Base-by-base conservation (phyloP, 2,797 vertebrate genomes). In the Chelon labrosus region DNA sequence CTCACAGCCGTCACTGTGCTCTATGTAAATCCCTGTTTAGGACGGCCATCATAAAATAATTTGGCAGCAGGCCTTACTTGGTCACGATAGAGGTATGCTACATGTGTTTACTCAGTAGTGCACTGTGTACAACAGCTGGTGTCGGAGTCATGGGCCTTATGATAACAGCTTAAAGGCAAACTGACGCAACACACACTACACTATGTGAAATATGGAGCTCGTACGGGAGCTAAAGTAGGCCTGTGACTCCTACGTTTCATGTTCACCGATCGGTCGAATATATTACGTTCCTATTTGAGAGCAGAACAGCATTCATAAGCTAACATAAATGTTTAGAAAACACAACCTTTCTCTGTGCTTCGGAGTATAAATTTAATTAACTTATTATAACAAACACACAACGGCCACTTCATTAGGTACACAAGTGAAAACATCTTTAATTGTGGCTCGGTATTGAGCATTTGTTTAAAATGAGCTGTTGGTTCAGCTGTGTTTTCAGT, bases 71-170 rank as follows among this genome's bases (percentile, higher is more conserved):
- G 80, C 89, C 90, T 90, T 89, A 88, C 88, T 91, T 90, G 89
- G 89, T 90, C 88, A 91, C 57, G 83, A 74, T 80, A 46, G 84
- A 85, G 77, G 82, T 78, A 84, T 85, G 88, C 81, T 90, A 80
- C 80, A 82, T 85, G 85, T 92, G 88, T 91, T 90, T 89, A 89
- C 87, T 89, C 82, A 85, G 81, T 83, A 88, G 81, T 89, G 89
- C 63, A 57, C 77, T 62, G 89, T 89, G 88, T 83, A 90, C 86
- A 88, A 78, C 92, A 90, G 89, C 87, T 91, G 89, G 88, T 85
- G 85, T 86, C 79, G 73, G 72, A 85, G 85, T 83, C 85, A 84
- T 81, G 83, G 71, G 56, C 86, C 81, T 53, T 31, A 78, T 60
- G 90, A 92, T 89, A 90, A 92, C 79, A 83, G 82, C 82, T 67